These are phyloP conservation scores for Leptestheria dahalacensis DNA, from an alignment of 1,140 invertebrate genomes.

Conservation along the genomic window DNA sequence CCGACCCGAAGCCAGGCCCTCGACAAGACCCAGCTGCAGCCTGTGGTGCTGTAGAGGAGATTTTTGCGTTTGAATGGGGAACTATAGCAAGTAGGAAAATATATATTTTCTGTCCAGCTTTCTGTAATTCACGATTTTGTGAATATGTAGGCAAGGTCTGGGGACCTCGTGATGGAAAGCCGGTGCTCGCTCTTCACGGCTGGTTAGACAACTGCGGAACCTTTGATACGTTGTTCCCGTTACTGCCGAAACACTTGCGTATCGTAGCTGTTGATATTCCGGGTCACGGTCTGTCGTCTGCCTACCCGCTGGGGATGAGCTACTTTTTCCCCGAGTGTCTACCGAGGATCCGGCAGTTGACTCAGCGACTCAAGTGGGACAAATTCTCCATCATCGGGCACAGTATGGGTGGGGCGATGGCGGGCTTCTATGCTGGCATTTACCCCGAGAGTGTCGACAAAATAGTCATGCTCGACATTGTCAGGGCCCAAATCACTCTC, in stretches of 20 bases:
- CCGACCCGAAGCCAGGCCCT: neutral
- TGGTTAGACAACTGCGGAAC: conserved; percentile 40
- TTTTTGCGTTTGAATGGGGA: conserved; percentile 24
- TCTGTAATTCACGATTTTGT: neutral
- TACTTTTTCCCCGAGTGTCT: conserved; percentile 23
- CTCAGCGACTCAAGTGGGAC: conserved; percentile 26
- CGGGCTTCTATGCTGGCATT: conserved; percentile 24
- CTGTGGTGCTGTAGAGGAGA: conserved; percentile 17
- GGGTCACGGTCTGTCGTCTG: conserved; percentile 28
- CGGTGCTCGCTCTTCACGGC: conserved; percentile 53
- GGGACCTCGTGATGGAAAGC: conserved; percentile 41
- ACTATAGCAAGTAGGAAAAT: conserved; percentile 31
- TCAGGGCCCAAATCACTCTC: conserved; percentile 19
- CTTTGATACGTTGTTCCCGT: conserved; percentile 27
- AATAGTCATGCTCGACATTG: conserved; percentile 24
- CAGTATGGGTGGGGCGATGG: conserved; percentile 28
- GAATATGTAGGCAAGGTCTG: conserved; percentile 40
- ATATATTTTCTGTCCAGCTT: neutral
- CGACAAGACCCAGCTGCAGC: neutral
- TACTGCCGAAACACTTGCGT: conserved; percentile 21
- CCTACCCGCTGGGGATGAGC: conserved; percentile 20
- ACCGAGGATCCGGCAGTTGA: conserved; percentile 22
- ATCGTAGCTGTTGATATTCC: conserved; percentile 24
- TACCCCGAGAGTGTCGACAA: conserved; percentile 25
- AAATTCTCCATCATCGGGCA: conserved; percentile 28